Conservation (phyloP, 2,113 vertebrate genomes). For the Donacobius atricapilla region DNA sequence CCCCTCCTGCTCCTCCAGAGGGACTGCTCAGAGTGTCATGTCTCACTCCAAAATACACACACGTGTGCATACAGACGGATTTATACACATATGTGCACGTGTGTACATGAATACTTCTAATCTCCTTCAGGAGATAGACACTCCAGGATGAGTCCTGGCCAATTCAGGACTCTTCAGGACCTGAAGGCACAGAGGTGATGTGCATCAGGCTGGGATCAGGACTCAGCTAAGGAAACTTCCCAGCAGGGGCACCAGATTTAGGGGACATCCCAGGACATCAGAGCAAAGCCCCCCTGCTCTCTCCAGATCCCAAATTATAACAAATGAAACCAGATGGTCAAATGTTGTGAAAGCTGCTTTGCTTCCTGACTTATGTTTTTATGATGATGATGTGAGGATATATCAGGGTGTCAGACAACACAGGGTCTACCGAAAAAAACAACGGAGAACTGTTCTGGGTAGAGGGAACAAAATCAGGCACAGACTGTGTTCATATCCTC, state of each 20-base stretch:
- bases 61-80: rapidly evolving
- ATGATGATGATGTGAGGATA: background rate
- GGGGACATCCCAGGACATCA: background rate
- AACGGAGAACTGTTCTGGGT: background rate
- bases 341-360: background rate
- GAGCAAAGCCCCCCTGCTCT: background rate
- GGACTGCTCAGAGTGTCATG: background rate
- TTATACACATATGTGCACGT: background rate
- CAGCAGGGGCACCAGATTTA: background rate
- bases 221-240: background rate
- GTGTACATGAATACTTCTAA: rapidly evolving
- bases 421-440: background rate
- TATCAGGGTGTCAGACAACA: background rate
- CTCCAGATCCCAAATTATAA: background rate
- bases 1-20: background rate
- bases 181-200: background rate
- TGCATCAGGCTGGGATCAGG: background rate
- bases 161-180: background rate
- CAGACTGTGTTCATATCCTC: background rate
- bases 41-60: background rate
- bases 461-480: background rate
- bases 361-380: background rate
- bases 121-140: background rate
- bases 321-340: background rate
- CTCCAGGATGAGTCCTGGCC: background rate